Evolutionary conservation across 2,888 invertebrate genomes (phyloP), one percentile per base, ranked within the genome.

Genomic region (Lysandra coridon): DNA sequence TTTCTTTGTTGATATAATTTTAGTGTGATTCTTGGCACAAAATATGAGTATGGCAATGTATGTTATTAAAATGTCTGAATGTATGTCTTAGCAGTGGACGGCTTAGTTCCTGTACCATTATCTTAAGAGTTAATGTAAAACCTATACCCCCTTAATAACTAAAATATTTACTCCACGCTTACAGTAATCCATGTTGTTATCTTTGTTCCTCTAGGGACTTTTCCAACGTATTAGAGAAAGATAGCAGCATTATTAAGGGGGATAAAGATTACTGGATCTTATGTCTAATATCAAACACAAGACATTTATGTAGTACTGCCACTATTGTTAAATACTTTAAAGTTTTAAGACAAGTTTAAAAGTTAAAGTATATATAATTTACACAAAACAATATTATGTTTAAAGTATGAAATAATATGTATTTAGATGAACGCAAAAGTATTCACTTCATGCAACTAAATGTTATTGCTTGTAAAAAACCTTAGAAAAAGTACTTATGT

Each of bases 281-380:
- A 14, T 23, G n/a, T 74, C 10, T 12, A 74, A 2, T 40, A 40
- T 40, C 5, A 74, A 74, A 37, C 33, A 33, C 33, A 17, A 10
- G 33, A 33, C 69, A 69, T 69, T 69, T 69, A 69, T 5, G 33
- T 69, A 37, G 33, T 69, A 69, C 33, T 69, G 69, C 69, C 69
- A 69, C 14, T 69, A 37, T 69, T 37, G 69, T 69, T 69, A 69
- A 69, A 69, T 69, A 69, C 14, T 69, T 69, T 69, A 69, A 69
- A 69, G 64, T 30, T 69, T 69, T 69, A 69, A 33, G 12, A 33
- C 30, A 69, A 69, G 12, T 3, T 69, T 33, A 33, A 23, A 4
- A 64, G 30, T 30, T 69, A 69, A 33, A 69, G 69, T 69, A 69
- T 17, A 10, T 69, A 69, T 4, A 37, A 69, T 14, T 69, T 37